phyloP scores from a whole-genome alignment of 2,113 vertebrate species.

The Anas platyrhynchos region DNA sequence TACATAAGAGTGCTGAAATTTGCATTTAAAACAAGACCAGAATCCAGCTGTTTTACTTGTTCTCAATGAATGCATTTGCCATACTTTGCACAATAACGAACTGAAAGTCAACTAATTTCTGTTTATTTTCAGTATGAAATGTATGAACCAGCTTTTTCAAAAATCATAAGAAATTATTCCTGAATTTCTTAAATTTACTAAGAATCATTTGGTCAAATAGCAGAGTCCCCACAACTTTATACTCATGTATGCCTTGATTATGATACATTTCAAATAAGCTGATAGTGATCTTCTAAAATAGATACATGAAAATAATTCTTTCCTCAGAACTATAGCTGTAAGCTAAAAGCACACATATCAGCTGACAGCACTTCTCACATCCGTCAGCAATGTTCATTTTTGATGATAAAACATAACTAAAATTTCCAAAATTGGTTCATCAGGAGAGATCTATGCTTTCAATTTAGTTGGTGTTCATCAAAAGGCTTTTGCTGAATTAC shows the following conservation, averaged over 20 bases:
- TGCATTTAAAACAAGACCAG: not conserved
- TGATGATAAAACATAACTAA: conserved; percentile 63
- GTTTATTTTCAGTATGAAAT: not conserved
- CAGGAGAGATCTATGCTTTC: conserved; percentile 16
- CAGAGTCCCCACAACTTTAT: not conserved
- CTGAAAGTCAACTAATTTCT: not conserved
- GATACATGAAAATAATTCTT: conserved; percentile 32
- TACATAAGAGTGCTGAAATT: not conserved
- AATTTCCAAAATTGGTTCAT: conserved; percentile 49
- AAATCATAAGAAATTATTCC: not conserved
- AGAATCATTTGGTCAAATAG: not conserved
- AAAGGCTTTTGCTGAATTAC: conserved; percentile 41
- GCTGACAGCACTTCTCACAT: conserved; percentile 58
- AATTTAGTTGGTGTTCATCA: conserved; percentile 24
- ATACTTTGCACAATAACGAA: conserved; percentile 20
- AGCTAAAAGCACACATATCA: conserved; percentile 50
- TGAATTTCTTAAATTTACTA: not conserved
- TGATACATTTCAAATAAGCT: conserved; percentile 33
- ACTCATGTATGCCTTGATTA: not conserved
- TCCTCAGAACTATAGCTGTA: conserved; percentile 27
- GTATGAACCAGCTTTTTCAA: not conserved
- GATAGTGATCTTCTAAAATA: conserved; percentile 58
- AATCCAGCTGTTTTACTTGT: conserved; percentile 39
- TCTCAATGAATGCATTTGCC: not conserved
- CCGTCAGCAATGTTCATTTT: conserved; percentile 37